Conservation (phyloP, 2,797 vertebrate genomes). For the Danio aesculapii region DNA sequence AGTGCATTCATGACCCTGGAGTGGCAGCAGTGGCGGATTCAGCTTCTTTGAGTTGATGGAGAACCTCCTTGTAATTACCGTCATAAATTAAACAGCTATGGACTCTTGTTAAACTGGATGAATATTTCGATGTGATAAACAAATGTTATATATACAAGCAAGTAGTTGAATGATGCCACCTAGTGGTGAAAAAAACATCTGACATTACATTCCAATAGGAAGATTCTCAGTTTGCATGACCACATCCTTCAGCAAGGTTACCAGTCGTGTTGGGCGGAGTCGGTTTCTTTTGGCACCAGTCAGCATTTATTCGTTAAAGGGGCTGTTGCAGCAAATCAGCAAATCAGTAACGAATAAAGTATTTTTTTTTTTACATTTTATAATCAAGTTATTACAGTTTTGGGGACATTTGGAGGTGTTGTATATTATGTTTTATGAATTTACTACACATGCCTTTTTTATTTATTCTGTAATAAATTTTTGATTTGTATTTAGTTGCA, state of each 20-base stretch:
- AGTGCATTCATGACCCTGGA: conserved; percentile 69
- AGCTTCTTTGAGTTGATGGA: conserved; percentile 45
- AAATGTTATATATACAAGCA: conserved; percentile 59
- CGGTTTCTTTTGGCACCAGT: conserved; percentile 29
- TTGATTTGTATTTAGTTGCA: too few relatives aligned
- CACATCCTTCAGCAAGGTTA: conserved; percentile 12
- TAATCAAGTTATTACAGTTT: too few relatives aligned
- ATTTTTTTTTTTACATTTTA: too few relatives aligned
- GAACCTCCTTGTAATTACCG: conserved; percentile 30
- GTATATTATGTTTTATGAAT: background rate
- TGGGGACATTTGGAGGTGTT: too few relatives aligned
- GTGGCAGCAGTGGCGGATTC: conserved; percentile 62
- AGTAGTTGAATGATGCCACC: conserved; percentile 69
- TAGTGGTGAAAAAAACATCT: conserved; percentile 64
- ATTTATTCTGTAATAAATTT: too few relatives aligned
- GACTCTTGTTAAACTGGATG: background rate
- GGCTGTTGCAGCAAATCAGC: too few relatives aligned
- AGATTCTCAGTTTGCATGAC: conserved; percentile 38
- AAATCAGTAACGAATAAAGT: too few relatives aligned
- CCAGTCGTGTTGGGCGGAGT: conserved; percentile 15
- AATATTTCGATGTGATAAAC: conserved; percentile 1
- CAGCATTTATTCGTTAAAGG: too few relatives aligned
- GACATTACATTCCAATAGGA: conserved; percentile 75
- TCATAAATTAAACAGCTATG: conserved; percentile 34
- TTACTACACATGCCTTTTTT: too few relatives aligned